A percentile compares a stretch with the other conserved stretches of the same genome.
These are phyloP conservation scores for Zaprionus capensis DNA, from an alignment of 1,140 invertebrate genomes.

Conservation along the genomic window DNA sequence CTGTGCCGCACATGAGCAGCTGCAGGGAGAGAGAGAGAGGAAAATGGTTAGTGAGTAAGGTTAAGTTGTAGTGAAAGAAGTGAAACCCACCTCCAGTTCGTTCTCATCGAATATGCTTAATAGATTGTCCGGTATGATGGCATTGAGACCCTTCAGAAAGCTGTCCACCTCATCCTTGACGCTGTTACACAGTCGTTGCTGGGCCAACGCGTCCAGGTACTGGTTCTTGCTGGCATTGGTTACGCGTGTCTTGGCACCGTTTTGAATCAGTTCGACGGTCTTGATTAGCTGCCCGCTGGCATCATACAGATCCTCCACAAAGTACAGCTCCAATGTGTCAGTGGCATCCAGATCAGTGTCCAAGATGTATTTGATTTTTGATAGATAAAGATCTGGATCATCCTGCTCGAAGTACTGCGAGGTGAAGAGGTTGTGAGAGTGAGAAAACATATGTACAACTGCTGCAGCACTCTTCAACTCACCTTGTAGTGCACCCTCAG, in stretches of 20 bases:
- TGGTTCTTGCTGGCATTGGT: slow-evolving; percentile 83
- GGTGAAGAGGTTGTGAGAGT: slow-evolving; percentile 79
- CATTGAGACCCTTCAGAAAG: slow-evolving; percentile 95
- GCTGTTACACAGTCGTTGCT: slow-evolving; percentile 92
- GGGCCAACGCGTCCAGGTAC: slow-evolving; percentile 95
- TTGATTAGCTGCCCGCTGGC: slow-evolving; percentile 90
- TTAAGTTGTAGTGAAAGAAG: too few relatives aligned
- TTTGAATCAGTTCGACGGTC: slow-evolving; percentile 91
- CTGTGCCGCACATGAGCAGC: slow-evolving; percentile 95
- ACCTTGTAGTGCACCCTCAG: slow-evolving; percentile 94
- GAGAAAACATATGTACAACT: not conserved
- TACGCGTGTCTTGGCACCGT: slow-evolving; percentile 86
- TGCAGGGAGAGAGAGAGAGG: slow-evolving; percentile 71
- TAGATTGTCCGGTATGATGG: slow-evolving; percentile 96
- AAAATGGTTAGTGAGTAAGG: too few relatives aligned
- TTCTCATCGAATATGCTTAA: slow-evolving; percentile 98
- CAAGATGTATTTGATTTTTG: slow-evolving; percentile 96
- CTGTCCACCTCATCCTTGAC: slow-evolving; percentile 94
- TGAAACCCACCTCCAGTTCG: slow-evolving; percentile 92
- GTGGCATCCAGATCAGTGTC: slow-evolving; percentile 92
- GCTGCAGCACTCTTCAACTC: slow-evolving; percentile 12
- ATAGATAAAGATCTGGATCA: slow-evolving; percentile 95
- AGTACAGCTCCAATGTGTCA: slow-evolving; percentile 93
- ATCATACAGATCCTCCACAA: slow-evolving; percentile 95
- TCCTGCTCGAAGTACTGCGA: slow-evolving; percentile 95